Evolutionary conservation across 2,888 invertebrate genomes (phyloP).

Genomic region (Drosophila villosipedis): DNA sequence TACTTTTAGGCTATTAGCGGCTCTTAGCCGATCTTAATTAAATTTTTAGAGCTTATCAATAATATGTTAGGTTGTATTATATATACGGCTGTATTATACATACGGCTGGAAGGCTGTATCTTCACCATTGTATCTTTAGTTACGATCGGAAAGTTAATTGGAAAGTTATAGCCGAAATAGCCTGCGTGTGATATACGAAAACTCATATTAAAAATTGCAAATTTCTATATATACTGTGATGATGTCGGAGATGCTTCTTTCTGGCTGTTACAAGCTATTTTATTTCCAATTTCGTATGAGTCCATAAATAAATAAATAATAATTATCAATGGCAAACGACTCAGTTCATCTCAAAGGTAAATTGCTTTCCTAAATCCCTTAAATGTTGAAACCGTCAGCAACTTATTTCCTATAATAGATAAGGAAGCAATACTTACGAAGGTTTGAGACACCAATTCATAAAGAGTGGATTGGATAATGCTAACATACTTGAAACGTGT

Average conservation of each 20-base stretch:
- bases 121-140: not conserved
- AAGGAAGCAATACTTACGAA: not conserved
- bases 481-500: not conserved
- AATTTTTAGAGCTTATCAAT: not conserved
- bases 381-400: not conserved
- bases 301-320: too few relatives aligned
- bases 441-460: not conserved
- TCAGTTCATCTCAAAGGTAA: too few relatives aligned
- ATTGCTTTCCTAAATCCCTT: not conserved
- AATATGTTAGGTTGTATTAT: not conserved
- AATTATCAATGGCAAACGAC: not conserved
- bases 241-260: too few relatives aligned
- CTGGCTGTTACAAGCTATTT: too few relatives aligned
- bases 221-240: not conserved
- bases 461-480: not conserved
- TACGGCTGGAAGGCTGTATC: not conserved
- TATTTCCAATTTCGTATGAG: not conserved
- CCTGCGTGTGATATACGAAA: not conserved
- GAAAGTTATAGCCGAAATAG: not conserved
- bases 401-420: not conserved
- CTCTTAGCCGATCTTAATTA: not conserved
- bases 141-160: too few relatives aligned
- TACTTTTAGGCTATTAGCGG: not conserved
- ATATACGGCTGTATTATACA: too few relatives aligned
- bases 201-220: not conserved